A percentile compares a stretch with the other conserved stretches of the same genome.
Evolutionary conservation across 2,113 vertebrate species (phyloP).

Genomic region (Psilopogon haemacephalus): DNA sequence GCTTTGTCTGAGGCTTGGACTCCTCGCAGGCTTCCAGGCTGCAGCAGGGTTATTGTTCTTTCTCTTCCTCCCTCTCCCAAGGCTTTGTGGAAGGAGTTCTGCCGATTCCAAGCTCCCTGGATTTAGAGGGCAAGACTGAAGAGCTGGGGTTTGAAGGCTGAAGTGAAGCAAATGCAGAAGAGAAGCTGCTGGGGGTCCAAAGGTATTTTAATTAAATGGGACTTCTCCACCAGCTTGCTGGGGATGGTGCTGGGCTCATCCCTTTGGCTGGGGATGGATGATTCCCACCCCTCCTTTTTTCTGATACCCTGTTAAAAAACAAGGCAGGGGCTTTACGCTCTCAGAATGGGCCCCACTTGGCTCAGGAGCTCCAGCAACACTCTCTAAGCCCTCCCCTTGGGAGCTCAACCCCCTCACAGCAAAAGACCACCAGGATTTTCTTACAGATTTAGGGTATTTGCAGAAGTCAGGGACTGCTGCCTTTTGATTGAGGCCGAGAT

Average conservation of each 20-base stretch:
- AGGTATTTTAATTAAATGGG: neutral
- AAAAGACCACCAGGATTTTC: neutral
- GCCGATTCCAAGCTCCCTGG: too few species aligned
- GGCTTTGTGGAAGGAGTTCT: neutral
- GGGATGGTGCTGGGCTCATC: neutral
- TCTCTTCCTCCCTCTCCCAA: neutral
- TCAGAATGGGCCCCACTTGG: neutral
- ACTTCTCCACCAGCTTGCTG: neutral
- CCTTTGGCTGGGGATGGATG: too few species aligned
- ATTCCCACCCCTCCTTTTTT: neutral
- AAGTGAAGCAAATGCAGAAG: neutral
- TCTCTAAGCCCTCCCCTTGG: rapidly evolving
- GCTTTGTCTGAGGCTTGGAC: neutral
- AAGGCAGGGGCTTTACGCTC: neutral
- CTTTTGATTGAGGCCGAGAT: neutral
- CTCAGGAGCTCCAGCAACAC: neutral
- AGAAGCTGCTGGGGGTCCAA: neutral
- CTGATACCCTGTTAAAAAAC: neutral
- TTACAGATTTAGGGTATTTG: rapidly evolving
- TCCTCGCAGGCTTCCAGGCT: neutral
- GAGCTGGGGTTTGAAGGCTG: neutral
- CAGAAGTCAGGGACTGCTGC: neutral
- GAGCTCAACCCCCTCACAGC: neutral
- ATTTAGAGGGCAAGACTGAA: neutral
- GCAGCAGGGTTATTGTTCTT: neutral